Evolutionary conservation across 2,113 vertebrate genomes (phyloP), one percentile per base, ranked within the genome.

Genomic region (Melanerpes aurifrons): DNA sequence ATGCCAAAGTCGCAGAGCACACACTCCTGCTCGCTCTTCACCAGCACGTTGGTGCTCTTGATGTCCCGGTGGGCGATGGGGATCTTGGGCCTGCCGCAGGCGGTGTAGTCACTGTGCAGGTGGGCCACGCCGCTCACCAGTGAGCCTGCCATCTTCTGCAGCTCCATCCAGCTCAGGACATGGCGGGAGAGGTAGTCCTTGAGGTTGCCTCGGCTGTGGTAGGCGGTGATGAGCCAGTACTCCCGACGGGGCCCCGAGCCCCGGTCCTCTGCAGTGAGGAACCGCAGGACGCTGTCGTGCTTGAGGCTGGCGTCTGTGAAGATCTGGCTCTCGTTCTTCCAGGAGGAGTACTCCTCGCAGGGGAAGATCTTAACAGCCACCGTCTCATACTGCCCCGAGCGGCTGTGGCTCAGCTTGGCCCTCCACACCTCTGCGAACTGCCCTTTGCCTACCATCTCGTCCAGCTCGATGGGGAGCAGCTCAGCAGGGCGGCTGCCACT

Each of bases 311-410:
- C 95, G 8, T 99, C 98, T 0, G 98, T 98, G 92, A 98, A 98
- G 94, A 99, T 98, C 95, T 96, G 97, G 85, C 97, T 97, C 94
- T 99, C 99, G 1, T 98, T 98, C 81, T 97, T 98, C 99, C 99
- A 99, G 3, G 98, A 99, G 20, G 97, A 96, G 15, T 98, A 98
- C 82, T 98, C 98, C 62, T 98, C 97, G 0, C 97, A 97, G 6
- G 98, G 98, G 81, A 99, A 99, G 86, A 99, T 98, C 97, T 99
- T 99, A 73, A 99, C 98, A 0, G 98, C 99, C 83, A 99, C 98
- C 0, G 97, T 98, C 81, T 98, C 98, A 6, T 97, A 98, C 66
- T 98, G 97, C 4, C 96, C 97, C 2, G 94, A 97, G 72, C 91
- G 93, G 18, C 96, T 96, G 61, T 97, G 98, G 90, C 98, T 98